A percentile compares a stretch with the other conserved stretches of the same genome.
phyloP scores from a whole-genome alignment of 2,888 invertebrate species.

The Dexiosoma caninum region DNA sequence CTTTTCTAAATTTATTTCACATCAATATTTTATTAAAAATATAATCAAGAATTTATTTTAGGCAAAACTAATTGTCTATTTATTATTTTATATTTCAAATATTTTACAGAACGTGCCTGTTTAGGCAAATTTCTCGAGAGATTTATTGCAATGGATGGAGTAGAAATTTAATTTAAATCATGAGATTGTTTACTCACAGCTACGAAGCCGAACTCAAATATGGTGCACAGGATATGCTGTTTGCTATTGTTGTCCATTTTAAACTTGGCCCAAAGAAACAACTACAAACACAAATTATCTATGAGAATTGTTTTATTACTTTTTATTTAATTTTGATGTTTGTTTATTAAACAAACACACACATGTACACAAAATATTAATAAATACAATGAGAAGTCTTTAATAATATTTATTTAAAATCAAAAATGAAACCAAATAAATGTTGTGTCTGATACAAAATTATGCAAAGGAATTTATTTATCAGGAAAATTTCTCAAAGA shows the following conservation, averaged over 20 bases:
- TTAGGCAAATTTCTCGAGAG: slow-evolving; percentile 65
- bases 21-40: too few relatives aligned
- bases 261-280: slow-evolving; percentile 4
- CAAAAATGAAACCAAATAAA: neutral
- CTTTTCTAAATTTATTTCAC: too few relatives aligned
- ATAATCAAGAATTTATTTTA: too few relatives aligned
- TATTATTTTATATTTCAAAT: too few relatives aligned
- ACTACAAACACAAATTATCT: neutral
- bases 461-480: neutral
- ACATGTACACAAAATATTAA: too few relatives aligned
- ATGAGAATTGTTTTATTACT: neutral
- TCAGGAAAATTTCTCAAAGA: neutral
- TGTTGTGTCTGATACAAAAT: neutral
- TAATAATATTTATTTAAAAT: neutral
- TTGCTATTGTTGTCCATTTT: slow-evolving; percentile 71
- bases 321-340: neutral
- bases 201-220: slow-evolving; percentile 25
- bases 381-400: neutral
- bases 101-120: slow-evolving; percentile 67
- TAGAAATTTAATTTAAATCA: slow-evolving; percentile 66
- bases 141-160: slow-evolving; percentile 68
- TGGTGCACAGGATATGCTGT: slow-evolving; percentile 66
- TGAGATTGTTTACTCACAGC: slow-evolving; percentile 61
- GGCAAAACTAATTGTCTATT: slow-evolving; percentile 42
- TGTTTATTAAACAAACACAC: too few relatives aligned